Evolutionary conservation across 2,888 invertebrate species (phyloP), one percentile per base, ranked within the genome.

Genomic region (Polydrusus tereticollis): DNA sequence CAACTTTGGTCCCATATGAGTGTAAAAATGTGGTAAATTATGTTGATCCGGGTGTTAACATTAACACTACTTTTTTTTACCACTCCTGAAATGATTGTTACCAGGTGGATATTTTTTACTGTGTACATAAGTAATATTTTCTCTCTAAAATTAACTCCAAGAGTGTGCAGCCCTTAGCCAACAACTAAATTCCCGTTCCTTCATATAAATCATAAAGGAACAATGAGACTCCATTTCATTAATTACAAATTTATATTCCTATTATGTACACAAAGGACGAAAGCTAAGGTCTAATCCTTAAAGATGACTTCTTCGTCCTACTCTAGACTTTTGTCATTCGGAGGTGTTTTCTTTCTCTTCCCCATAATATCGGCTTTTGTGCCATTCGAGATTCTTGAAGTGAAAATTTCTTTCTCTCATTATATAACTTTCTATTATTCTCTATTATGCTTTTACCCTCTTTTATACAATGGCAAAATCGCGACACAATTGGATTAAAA

Each of bases 361-460:
- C 1, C n/a, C 8, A 12, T 33, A n/a, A n/a, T 33, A 33, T 2
- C 8, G 36, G 36, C n/a, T 36, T 47, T 47, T 21, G 8, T 47
- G 12, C 47, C 23, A 21, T 47, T 47, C 26, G n/a, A 26, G 14
- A 6, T 23, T 14, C 14, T 12, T 50, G 26, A 26, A 50, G 50
- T 50, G 50, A 26, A 50, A 50, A 50, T 50, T 50, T 50, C 50
- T 47, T 50, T 23, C n/a, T 0, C 26, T 50, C 26, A 50, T 50
- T 50, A 36, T n/a, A 50, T 26, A 50, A 50, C 12, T n/a, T 47
- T 50, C 50, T 26, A 50, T 50, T 50, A 50, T 26, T 50, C 50
- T 26, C 50, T 7, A 14, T 50, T 50, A 26, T 50, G 14, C 50
- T 26, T 50, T 50, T 23, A n/a, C 5, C 50, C 50, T 26, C n/a